A percentile compares a stretch with the other conserved stretches of the same genome.
Conservation (phyloP, 2,113 vertebrate species). For the Elephas maximus region DNA sequence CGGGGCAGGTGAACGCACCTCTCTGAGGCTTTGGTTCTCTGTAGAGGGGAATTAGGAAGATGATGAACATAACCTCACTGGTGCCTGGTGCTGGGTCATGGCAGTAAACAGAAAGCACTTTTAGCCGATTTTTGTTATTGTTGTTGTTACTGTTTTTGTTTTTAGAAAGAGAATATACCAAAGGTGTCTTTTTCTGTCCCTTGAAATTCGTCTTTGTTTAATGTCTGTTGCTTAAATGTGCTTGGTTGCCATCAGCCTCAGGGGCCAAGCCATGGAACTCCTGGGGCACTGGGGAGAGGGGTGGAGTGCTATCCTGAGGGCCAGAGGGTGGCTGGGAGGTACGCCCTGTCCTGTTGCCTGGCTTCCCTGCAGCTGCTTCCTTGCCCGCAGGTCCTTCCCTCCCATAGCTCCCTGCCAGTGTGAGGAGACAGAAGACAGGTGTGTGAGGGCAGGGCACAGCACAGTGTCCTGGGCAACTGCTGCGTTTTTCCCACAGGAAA, state of each 20-base stretch:
- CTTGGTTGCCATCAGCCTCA: fast-evolving
- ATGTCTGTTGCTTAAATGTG: too few species aligned
- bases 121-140: background rate
- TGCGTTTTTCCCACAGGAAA: background rate
- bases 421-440: background rate
- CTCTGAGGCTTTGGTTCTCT: background rate
- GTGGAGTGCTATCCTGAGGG: background rate
- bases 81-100: background rate
- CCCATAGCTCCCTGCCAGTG: background rate
- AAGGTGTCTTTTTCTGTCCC: background rate
- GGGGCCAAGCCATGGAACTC: too few species aligned
- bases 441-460: background rate
- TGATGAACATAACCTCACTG: too few species aligned
- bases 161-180: background rate
- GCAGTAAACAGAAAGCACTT: background rate
- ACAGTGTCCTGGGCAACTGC: background rate
- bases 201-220: background rate
- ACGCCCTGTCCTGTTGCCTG: too few species aligned
- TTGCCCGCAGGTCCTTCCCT: background rate
- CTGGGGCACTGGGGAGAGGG: background rate
- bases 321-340: too few species aligned
- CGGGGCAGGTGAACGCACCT: background rate
- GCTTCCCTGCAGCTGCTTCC: background rate
- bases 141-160: background rate
- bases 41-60: too few species aligned